phyloP scores from a whole-genome alignment of 2,888 invertebrate genomes.

The Eremobia ochroleuca region DNA sequence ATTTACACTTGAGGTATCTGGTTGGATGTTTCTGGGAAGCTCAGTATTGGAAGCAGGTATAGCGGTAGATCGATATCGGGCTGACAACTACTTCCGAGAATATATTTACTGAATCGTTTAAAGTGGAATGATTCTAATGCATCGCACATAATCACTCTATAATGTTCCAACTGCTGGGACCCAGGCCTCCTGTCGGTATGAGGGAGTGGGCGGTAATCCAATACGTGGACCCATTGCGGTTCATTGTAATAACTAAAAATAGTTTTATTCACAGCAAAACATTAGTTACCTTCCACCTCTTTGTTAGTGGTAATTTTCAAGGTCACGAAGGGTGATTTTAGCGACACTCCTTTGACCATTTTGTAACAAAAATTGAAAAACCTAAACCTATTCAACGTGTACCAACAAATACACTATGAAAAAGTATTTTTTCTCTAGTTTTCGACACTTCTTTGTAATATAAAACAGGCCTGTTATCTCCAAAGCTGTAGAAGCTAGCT shows the following conservation, averaged over 20 bases:
- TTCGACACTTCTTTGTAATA: slow-evolving; percentile 11
- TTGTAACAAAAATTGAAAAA: background rate
- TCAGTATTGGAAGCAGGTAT: background rate
- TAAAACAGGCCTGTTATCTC: slow-evolving; percentile 11
- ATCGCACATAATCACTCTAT: no score
- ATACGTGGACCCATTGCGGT: no score
- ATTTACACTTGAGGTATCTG: background rate
- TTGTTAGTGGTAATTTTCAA: background rate
- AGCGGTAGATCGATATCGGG: background rate
- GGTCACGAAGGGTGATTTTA: background rate
- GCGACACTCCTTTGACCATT: background rate
- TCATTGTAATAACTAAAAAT: background rate
- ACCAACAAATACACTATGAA: background rate
- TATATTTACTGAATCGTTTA: background rate
- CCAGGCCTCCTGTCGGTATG: no score
- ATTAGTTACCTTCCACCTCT: no score
- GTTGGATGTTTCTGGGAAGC: background rate
- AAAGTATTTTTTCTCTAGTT: background rate
- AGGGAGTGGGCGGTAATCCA: no score
- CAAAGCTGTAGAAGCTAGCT: slow-evolving; percentile 1
- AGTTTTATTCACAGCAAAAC: background rate
- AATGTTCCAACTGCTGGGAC: no score
- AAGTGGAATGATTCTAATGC: background rate
- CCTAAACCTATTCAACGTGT: background rate
- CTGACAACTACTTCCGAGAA: background rate